Percentiles rank a stretch among this genome's conserved stretches.
These are phyloP conservation scores for Galerucella nymphaeae DNA, from an alignment of 2,888 invertebrate species.

Conservation along the genomic window DNA sequence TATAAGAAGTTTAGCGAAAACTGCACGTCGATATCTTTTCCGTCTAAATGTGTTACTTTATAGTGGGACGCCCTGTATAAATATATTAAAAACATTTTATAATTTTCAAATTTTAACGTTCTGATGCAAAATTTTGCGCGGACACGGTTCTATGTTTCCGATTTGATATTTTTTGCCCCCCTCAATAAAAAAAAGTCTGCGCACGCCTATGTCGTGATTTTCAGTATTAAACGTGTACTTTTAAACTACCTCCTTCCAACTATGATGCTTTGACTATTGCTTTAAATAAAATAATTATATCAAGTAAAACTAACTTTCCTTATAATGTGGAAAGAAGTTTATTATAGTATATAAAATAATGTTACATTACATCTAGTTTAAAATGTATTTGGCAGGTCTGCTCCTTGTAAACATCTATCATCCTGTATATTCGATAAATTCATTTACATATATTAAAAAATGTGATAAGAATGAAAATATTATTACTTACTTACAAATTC, in stretches of 20 bases:
- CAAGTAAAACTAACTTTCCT: constrained; percentile 31
- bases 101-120: too few relatives aligned
- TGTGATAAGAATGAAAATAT: constrained; percentile 1
- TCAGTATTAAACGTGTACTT: background rate
- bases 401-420: background rate
- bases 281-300: constrained; percentile 56
- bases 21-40: too few relatives aligned
- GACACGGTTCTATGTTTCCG: too few relatives aligned
- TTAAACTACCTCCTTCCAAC: constrained; percentile 21
- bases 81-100: too few relatives aligned
- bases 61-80: too few relatives aligned
- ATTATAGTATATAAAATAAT: constrained; percentile 52
- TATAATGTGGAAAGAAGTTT: constrained; percentile 43
- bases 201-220: too few relatives aligned
- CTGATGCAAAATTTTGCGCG: too few relatives aligned
- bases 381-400: constrained; percentile 1
- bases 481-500: background rate
- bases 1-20: too few relatives aligned
- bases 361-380: constrained; percentile 13
- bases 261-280: constrained; percentile 64
- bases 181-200: too few relatives aligned
- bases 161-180: too few relatives aligned
- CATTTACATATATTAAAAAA: constrained; percentile 3
- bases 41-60: too few relatives aligned
- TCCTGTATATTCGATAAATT: constrained; percentile 1